Base-by-base conservation (phyloP, 1,140 invertebrate genomes). In the Hypsibius dujardini region DNA sequence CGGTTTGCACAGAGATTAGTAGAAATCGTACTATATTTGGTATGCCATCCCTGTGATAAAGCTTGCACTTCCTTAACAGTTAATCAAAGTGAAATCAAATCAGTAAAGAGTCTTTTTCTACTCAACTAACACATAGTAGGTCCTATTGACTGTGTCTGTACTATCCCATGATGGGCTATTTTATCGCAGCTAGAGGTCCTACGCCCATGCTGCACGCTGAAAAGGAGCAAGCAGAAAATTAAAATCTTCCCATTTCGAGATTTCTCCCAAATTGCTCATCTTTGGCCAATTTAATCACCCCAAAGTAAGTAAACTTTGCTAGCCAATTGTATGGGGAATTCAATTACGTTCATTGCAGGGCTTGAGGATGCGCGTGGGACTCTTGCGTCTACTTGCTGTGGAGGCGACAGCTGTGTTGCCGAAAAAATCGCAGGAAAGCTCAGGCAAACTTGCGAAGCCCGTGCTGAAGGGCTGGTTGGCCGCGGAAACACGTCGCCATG, bases 361-460 rank as follows among this genome's bases (percentile, higher is more conserved):
- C n/a, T n/a, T n/a, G n/a, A 56, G 7, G 50, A 56, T 56, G 50
- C 7, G 50, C 7, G 50, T 56, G 7, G n/a, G 7, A 56, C 50
- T n/a, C 7, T n/a, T 56, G 50, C 50, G 50, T 7, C n/a, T 7
- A n/a, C 7, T 56, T 7, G 50, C 50, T 7, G 7, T n/a, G 50
- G 50, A 56, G 50, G 50, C 50, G 7, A n/a, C n/a, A n/a, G 50
- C 50, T n/a, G n/a, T 56, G 50, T 56, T n/a, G n/a, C n/a, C 50
- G 50, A 56, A 56, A n/a, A n/a, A n/a, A 56, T 56, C 50, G 50
- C 7, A 56, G n/a, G 50, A n/a, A 56, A n/a, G 50, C n/a, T n/a
- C n/a, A n/a, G n/a, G n/a, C n/a, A n/a, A n/a, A n/a, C n/a, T n/a
- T n/a, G n/a, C n/a, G n/a, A n/a, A n/a, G n/a, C 62, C 62, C 7